Conservation (phyloP, 2,113 vertebrate species). For the Ibidorhyncha struthersii region DNA sequence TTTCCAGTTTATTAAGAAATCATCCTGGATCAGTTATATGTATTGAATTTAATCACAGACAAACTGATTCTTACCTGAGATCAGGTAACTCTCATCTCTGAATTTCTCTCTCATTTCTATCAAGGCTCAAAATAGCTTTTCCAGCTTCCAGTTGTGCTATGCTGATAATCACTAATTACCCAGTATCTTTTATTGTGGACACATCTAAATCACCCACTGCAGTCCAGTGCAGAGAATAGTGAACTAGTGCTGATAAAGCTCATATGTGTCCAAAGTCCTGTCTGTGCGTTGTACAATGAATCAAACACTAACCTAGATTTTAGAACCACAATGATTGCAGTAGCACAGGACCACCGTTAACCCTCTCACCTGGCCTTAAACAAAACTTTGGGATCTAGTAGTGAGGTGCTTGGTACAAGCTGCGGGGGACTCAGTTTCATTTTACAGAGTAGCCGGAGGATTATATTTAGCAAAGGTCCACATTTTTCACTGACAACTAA, state of each 20-base stretch:
- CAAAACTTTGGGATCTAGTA: neutral
- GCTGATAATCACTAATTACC: neutral
- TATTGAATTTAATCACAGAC: neutral
- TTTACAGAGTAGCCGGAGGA: neutral
- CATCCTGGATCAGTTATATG: neutral
- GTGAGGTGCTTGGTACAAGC: neutral
- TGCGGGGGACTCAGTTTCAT: neutral
- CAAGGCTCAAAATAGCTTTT: neutral
- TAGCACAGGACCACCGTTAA: neutral
- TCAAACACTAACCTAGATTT: neutral
- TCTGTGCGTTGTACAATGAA: neutral
- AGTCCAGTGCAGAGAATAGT: neutral
- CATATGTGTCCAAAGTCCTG: neutral
- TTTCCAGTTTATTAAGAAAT: neutral
- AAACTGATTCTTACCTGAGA: neutral
- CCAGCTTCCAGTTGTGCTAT: neutral
- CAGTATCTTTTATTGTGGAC: neutral
- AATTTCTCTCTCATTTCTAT: neutral
- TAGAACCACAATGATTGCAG: neutral
- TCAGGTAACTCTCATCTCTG: neutral
- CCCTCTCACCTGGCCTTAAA: neutral
- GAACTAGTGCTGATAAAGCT: neutral
- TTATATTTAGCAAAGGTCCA: neutral
- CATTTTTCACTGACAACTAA: neutral
- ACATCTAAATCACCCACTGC: neutral